Base-by-base conservation (phyloP, 1,140 invertebrate species). In the Neodiprion fabricii region DNA sequence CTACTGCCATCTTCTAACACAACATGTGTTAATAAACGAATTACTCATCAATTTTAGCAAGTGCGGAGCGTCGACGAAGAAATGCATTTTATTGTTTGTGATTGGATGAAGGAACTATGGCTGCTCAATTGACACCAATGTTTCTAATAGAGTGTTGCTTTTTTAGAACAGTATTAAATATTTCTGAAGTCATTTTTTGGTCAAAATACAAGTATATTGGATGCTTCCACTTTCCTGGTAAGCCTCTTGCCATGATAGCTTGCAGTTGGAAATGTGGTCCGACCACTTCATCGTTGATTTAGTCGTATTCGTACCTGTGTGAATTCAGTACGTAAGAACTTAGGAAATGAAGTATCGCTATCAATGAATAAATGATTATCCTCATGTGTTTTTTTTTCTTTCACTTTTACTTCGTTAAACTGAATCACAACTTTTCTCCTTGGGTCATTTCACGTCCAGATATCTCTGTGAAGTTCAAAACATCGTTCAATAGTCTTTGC, bases 201-300 rank as follows among this genome's bases (percentile, higher is more conserved):
- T 87, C 85, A 78, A 86, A 87, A 12, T 75, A 79, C 10, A 81
- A 48, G 75, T 82, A 87, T 8, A 87, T 74, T 11, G 79, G 81
- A 74, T 88, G 87, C 71, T 85, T 85, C 86, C 85, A 88, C 53
- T 79, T 75, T n/a, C 70, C 74, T 72, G 82, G 82, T 14, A 87
- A 70, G 65, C 85, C 82, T 72, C 81, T 70, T 12, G 79, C 79
- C 69, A 86, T 79, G 14, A 82, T 75, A 11, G 82, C 80, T 76
- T 87, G 84, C 79, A 86, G 79, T 40, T 82, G 74, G 67, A 61
- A 74, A 73, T 85, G 74, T 23, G 84, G 83, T 66, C 85, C 85
- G n/a, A 87, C 28, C 14, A 88, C 75, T 79, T 86, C 66, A 72
- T 85, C 84, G 67, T 76, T 75, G 17, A 74, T 50, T 47, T 75